Base-by-base conservation (phyloP, 2,797 vertebrate species). In the Coregonus suidteri region DNA sequence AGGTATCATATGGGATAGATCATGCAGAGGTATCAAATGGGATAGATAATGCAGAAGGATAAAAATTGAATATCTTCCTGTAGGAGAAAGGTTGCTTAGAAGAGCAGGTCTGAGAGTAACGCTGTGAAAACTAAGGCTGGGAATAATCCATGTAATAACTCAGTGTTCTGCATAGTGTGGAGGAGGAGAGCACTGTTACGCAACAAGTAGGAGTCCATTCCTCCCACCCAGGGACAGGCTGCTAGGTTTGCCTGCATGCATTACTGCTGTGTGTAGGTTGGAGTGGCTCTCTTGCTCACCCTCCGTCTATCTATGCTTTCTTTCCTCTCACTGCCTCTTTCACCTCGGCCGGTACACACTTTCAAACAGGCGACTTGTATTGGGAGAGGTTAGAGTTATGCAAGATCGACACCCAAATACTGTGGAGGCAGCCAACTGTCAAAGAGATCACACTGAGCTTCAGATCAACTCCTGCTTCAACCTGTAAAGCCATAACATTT, bases 181-280 rank as follows among this genome's bases (percentile, higher is more conserved):
- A 91, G 93, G 92, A 90, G 90, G 90, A 82, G 85, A 81, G 88
- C 84, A 79, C 82, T 91, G 89, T 94, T 92, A 92, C 88, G 87
- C 91, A 94, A 93, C 84, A 88, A 88, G 87, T 85, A 83, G 87
- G 87, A 87, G 87, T 88, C 88, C 53, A 81, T 91, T 80, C 79
- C 89, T 86, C 90, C 90, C 85, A 90, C 91, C 75, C 64, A 74
- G 76, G 78, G 82, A 85, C 88, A 82, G 79, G 16, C 77, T 77
- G 83, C 77, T 80, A 80, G 80, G 77, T 79, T 79, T 80, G 75
- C 85, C 89, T 87, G 86, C 86, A 88, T 86, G 83, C 84, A 89
- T 77, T 85, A 84, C 77, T 73, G 85, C 83, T 79, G 68, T 85
- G 82, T 91, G 89, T 81, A 88, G 88, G 90, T 88, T 86, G 82